Conservation (phyloP, 2,888 invertebrate species). For the Tetheella fluctuosa region DNA sequence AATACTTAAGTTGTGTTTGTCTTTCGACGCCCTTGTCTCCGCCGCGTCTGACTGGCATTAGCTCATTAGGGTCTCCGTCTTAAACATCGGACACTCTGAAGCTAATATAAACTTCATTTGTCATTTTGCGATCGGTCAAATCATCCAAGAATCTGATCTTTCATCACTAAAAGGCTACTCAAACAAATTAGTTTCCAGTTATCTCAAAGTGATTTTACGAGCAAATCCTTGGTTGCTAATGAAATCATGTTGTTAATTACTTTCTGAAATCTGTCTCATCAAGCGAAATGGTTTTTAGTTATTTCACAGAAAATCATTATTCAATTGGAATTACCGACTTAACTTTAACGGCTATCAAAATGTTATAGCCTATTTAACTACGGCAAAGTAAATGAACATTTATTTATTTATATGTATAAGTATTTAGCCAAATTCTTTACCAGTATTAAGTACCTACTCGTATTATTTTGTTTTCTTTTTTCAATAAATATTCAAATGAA, state of each 20-base stretch:
- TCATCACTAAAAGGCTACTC: not conserved
- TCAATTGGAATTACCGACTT: not conserved
- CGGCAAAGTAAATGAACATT: not conserved
- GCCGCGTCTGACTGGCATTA: conserved; percentile 9
- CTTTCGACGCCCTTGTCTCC: conserved; percentile 1
- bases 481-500: too few species aligned
- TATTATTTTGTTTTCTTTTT: too few species aligned
- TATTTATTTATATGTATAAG: too few species aligned
- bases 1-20: not conserved
- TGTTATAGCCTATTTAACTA: not conserved
- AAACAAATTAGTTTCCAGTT: not conserved
- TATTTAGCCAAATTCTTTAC: too few species aligned
- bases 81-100: not conserved
- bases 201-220: not conserved
- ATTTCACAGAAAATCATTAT: not conserved
- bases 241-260: not conserved
- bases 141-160: not conserved
- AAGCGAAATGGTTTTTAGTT: not conserved
- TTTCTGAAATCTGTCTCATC: not conserved
- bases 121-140: not conserved
- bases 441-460: too few species aligned
- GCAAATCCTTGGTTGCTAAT: not conserved
- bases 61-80: conserved; percentile 9
- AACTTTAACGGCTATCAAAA: conserved; percentile 11
- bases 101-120: not conserved